phyloP scores from a whole-genome alignment of 1,140 invertebrate species.

The Bicyclus anynana region DNA sequence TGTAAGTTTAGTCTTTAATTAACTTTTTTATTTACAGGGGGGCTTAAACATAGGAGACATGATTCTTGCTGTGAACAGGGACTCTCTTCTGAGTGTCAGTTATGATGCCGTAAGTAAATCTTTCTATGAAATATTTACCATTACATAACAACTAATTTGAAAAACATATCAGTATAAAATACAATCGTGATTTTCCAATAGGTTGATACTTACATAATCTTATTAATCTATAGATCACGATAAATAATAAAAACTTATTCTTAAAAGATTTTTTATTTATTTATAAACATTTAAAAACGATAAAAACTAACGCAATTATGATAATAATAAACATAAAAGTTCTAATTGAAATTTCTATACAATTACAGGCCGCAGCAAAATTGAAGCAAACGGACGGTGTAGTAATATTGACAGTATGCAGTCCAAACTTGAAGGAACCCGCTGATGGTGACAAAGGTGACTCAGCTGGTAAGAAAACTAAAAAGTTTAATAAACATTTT shows the following conservation, averaged over 20 bases:
- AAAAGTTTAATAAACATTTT: too few relatives aligned
- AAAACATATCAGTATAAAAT: too few relatives aligned
- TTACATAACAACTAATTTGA: too few relatives aligned
- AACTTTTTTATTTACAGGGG: slow-evolving; percentile 82
- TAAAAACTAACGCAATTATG: too few relatives aligned
- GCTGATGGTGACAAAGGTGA: slow-evolving; percentile 43
- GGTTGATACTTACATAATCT: too few relatives aligned
- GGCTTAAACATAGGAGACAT: slow-evolving; percentile 95
- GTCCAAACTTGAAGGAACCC: slow-evolving; percentile 86
- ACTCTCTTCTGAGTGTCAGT: slow-evolving; percentile 89
- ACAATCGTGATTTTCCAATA: too few relatives aligned
- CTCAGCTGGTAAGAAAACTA: not conserved
- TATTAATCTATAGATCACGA: too few relatives aligned
- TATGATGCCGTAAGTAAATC: slow-evolving; percentile 87
- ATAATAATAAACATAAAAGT: too few relatives aligned
- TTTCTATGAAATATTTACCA: not conserved
- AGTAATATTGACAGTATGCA: slow-evolving; percentile 90
- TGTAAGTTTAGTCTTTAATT: too few relatives aligned
- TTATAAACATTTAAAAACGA: too few relatives aligned
- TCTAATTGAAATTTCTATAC: not conserved
- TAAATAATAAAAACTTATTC: too few relatives aligned
- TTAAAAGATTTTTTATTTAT: too few relatives aligned
- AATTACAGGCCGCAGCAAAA: slow-evolving; percentile 85
- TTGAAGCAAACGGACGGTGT: slow-evolving; percentile 93
- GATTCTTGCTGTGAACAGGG: slow-evolving; percentile 95